Percentiles rank a stretch among this genome's conserved stretches.
phyloP scores from a whole-genome alignment of 2,888 invertebrate genomes.

The Aleiodes testaceus region DNA sequence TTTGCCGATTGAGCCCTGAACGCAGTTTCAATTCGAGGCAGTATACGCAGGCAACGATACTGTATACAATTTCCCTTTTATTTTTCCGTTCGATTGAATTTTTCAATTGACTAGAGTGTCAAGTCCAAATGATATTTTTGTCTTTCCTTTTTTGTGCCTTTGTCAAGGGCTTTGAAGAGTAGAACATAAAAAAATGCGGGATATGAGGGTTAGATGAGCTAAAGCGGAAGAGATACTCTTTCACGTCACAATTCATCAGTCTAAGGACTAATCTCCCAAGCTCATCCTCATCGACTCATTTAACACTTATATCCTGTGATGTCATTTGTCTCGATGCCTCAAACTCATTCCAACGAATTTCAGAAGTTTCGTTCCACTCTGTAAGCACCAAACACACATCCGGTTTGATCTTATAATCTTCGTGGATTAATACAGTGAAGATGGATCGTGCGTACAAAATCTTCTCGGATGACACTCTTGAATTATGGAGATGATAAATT shows the following conservation, averaged over 20 bases:
- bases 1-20: conserved; percentile 1
- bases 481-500: background rate
- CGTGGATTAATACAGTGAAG: background rate
- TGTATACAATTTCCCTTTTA: conserved; percentile 13
- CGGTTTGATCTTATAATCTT: conserved; percentile 13
- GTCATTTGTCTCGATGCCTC: conserved; percentile 49
- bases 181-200: background rate
- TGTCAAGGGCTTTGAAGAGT: conserved; percentile 7
- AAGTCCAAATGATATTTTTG: conserved; percentile 25
- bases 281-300: conserved; percentile 47
- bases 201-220: background rate
- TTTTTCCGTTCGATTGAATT: conserved; percentile 15
- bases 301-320: conserved; percentile 48
- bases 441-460: background rate
- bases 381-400: background rate
- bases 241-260: conserved; percentile 49
- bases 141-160: too few species aligned
- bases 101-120: conserved; percentile 24
- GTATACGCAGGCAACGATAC: conserved; percentile 12
- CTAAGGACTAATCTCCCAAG: conserved; percentile 49
- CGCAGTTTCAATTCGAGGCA: conserved; percentile 1
- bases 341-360: background rate
- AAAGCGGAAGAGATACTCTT: conserved; percentile 22
- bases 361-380: too few species aligned
- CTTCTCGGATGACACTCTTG: background rate